Percentiles rank a stretch among this genome's conserved stretches.
Evolutionary conservation across 2,797 vertebrate species (phyloP).

Genomic region (Gadopsis marmoratus): DNA sequence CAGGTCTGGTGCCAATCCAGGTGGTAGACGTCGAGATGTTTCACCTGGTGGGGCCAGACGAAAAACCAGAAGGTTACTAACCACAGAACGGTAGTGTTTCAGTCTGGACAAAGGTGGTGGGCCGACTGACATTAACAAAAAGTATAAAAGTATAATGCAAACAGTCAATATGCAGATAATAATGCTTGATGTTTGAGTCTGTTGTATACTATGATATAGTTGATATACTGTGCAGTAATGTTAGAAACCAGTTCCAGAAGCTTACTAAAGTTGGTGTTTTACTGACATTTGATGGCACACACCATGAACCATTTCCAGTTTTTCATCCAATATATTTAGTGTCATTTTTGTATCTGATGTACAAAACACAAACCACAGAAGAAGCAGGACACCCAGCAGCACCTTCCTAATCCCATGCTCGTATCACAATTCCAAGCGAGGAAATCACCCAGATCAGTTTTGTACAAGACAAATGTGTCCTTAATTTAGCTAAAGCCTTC

Average conservation of each 20-base stretch:
- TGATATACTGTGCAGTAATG: too few relatives aligned
- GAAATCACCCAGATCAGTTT: conserved; percentile 32
- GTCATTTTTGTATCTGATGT: too few relatives aligned
- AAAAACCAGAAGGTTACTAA: not conserved
- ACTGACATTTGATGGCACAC: too few relatives aligned
- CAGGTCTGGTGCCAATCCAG: not conserved
- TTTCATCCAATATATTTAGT: too few relatives aligned
- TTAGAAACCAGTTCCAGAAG: too few relatives aligned
- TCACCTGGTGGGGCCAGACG: not conserved
- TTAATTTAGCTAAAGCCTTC: conserved; percentile 51
- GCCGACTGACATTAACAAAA: not conserved
- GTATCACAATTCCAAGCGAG: conserved; percentile 24
- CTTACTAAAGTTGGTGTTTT: too few relatives aligned
- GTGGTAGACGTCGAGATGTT: not conserved
- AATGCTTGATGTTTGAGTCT: not conserved
- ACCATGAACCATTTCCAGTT: too few relatives aligned
- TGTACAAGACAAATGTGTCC: conserved; percentile 43
- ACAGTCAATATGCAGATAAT: not conserved
- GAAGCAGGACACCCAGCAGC: not conserved
- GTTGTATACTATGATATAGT: too few relatives aligned
- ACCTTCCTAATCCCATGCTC: conserved; percentile 36
- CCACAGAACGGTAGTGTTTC: too few relatives aligned
- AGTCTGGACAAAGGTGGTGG: not conserved
- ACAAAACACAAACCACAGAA: too few relatives aligned
- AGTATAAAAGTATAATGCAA: too few relatives aligned